Percentiles rank a stretch among this genome's conserved stretches.
These are phyloP conservation scores for Helogale parvula DNA, from an alignment of 2,113 vertebrate genomes.

Conservation along the genomic window DNA sequence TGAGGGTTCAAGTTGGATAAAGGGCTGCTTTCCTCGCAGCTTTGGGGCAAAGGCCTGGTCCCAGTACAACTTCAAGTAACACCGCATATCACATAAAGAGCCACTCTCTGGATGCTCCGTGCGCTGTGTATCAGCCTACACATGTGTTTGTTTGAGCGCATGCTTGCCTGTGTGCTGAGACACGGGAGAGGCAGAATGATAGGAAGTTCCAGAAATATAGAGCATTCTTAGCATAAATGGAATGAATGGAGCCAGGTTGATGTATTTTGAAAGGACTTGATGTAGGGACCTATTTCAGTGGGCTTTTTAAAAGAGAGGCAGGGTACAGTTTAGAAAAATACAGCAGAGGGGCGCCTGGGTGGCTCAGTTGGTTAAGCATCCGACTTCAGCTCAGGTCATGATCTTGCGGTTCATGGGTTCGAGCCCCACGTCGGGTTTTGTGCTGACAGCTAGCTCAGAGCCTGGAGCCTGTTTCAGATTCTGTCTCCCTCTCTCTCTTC, in stretches of 20 bases:
- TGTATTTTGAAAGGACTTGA: background rate
- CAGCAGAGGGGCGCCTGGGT: background rate
- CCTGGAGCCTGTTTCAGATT: too few species aligned
- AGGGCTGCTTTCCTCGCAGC: background rate
- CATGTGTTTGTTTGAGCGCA: background rate
- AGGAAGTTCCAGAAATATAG: background rate
- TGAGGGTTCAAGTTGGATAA: background rate
- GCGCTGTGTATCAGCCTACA: background rate
- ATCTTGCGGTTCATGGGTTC: too few species aligned
- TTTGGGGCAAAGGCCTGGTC: conserved; percentile 8
- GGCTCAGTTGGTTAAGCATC: too few species aligned
- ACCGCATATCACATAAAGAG: background rate
- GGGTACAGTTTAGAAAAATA: background rate
- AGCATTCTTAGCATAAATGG: conserved; percentile 3
- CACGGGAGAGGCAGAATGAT: background rate
- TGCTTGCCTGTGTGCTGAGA: background rate
- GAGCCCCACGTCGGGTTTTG: too few species aligned
- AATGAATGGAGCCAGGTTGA: background rate
- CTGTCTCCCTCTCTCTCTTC: too few species aligned
- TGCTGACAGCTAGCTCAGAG: too few species aligned
- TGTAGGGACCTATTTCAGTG: background rate
- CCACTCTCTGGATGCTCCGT: background rate
- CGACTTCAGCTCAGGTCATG: too few species aligned
- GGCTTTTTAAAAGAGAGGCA: background rate
- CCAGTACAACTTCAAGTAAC: conserved; percentile 6